A percentile compares a stretch with the other conserved stretches of the same genome.
Evolutionary conservation across 2,113 vertebrate species (phyloP).

Genomic region (Silurus meridionalis): DNA sequence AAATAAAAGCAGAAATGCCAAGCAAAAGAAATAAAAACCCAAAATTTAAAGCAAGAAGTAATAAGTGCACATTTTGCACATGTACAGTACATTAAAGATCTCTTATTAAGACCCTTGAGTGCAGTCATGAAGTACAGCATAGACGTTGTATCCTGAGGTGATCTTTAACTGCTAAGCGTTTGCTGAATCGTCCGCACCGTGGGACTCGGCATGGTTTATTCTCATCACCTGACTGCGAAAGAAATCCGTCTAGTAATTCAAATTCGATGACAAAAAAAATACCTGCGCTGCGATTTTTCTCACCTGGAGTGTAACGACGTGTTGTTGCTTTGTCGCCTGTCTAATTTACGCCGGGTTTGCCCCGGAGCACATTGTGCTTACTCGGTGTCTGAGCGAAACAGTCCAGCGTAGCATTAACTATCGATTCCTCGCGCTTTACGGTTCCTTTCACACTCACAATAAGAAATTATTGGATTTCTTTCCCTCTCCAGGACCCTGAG

Average conservation of each 20-base stretch:
- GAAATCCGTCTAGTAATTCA: conserved; percentile 62
- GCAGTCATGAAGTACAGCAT: too few species aligned
- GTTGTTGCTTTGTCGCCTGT: conserved; percentile 57
- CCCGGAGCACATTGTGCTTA: conserved; percentile 52
- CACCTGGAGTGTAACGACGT: conserved; percentile 47
- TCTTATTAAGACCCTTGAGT: not conserved
- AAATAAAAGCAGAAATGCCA: not conserved
- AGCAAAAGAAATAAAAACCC: not conserved
- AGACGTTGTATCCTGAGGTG: not conserved
- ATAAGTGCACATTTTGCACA: not conserved
- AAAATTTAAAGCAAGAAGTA: too few species aligned
- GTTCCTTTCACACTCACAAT: conserved; percentile 40
- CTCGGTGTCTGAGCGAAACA: conserved; percentile 34
- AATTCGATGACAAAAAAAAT: conserved; percentile 60
- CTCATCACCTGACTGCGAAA: conserved; percentile 54
- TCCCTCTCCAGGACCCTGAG: conserved; percentile 13
- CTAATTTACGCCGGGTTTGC: conserved; percentile 47
- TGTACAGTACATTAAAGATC: not conserved
- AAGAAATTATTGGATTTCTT: conserved; percentile 48
- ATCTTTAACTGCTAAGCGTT: not conserved
- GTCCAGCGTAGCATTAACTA: conserved; percentile 22
- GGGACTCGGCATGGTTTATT: conserved; percentile 13
- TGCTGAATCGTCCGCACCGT: not conserved
- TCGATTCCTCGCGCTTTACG: conserved; percentile 37
- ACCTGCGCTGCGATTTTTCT: conserved; percentile 53